Evolutionary conservation across 2,113 vertebrate species (phyloP), one percentile per base, ranked within the genome.

Genomic region (Podarcis raffonei): DNA sequence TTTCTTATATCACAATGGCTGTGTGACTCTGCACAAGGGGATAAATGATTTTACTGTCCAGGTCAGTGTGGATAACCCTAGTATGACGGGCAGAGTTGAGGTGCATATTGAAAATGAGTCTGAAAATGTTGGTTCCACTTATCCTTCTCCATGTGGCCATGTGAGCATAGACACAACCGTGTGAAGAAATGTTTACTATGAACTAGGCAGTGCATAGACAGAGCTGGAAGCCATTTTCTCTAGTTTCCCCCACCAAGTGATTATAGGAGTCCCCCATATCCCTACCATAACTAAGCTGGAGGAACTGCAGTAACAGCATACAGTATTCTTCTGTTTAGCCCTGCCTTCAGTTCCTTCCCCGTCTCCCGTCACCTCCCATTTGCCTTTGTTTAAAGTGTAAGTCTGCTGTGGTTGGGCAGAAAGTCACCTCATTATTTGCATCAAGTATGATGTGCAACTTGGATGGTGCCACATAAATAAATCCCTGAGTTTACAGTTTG

Each of bases 1-100:
- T 91, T 97, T 96, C 85, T 81, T 97, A 7, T 98, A 95, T 66
- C 94, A 95, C 53, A 95, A 98, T 75, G 98, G 98, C 78, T 98
- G 94, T 90, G 90, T 94, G 69, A 1, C 95, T 37, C 92, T 97
- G 77, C 96, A 97, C 90, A 94, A 93, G 1, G 93, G 96, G 53
- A 89, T 94, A 82, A 95, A 96, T 6, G 93, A 75, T 78, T 93
- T 95, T 79, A 97, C 96, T 0, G 87, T 98, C 74, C 94, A 91
- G 96, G 97, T 98, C 87, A 96, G 97, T 94, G 71, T 81, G 16
- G 71, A 74, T 27, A 57, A 12, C 16, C 1, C 9, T 32, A 74
- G 57, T 20, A n/a, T 4, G 4, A 0, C 0, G 32, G 42, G 42
- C 42, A 78, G 22, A 8, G 32, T 11, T 81, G 78, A 81, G 9